phyloP scores from a whole-genome alignment of 2,113 vertebrate genomes.

The Pseudorasbora parva region DNA sequence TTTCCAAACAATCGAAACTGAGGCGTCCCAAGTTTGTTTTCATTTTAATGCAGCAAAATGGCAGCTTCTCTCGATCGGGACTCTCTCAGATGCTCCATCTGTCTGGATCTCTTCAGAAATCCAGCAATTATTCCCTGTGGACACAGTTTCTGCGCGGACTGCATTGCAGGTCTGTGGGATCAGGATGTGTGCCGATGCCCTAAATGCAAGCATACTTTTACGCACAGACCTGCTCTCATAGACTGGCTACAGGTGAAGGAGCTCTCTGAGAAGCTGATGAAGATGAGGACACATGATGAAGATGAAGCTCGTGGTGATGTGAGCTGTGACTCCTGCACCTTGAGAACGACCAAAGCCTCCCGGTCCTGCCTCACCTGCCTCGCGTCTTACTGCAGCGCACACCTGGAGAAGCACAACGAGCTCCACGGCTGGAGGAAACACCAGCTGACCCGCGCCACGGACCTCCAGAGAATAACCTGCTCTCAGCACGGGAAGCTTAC shows the following conservation, averaged over 20 bases:
- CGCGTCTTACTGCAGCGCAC: too few relatives aligned
- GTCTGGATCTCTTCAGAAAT: background rate
- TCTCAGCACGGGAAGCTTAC: too few relatives aligned
- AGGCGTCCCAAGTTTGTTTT: background rate
- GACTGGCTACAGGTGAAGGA: background rate
- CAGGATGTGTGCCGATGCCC: background rate
- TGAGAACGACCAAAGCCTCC: background rate
- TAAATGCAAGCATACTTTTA: background rate
- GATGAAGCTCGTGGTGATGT: background rate
- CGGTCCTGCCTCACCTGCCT: conserved; percentile 22
- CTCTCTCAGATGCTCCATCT: background rate
- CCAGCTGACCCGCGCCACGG: too few relatives aligned
- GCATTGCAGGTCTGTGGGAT: conserved; percentile 8
- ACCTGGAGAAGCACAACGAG: too few relatives aligned
- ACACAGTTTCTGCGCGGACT: background rate
- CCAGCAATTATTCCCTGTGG: background rate
- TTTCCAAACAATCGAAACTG: background rate
- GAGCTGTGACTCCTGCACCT: conserved; percentile 21
- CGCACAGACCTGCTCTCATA: background rate
- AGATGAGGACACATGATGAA: background rate
- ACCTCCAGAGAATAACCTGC: too few relatives aligned
- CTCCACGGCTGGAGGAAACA: too few relatives aligned
- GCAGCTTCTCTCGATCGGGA: background rate
- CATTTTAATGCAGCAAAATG: background rate
- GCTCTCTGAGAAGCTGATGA: background rate